Evolutionary conservation across 53 echinoderm and acorn worm species (phyloP).

Genomic region (Mesocentrotus franciscanus): DNA sequence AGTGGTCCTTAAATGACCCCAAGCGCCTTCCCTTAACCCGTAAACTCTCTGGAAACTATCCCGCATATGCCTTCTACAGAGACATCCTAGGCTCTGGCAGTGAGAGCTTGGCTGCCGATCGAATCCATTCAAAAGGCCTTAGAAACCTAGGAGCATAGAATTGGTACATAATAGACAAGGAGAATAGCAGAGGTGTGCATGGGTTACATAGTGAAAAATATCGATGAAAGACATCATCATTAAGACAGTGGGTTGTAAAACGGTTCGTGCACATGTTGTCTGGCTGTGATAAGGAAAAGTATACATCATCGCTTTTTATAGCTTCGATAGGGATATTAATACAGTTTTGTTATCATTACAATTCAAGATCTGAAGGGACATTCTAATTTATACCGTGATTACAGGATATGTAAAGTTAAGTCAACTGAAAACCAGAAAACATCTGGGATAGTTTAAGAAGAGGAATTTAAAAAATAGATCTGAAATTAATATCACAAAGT

Average conservation of each 20-base stretch:
- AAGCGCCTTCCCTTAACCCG: constrained; percentile 26
- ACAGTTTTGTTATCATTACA: not conserved
- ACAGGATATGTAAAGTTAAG: too few relatives aligned
- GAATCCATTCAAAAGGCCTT: constrained; percentile 30
- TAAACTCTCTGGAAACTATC: not conserved
- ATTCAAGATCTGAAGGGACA: not conserved
- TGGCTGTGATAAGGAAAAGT: not conserved
- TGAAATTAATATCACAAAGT: too few relatives aligned
- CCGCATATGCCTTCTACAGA: not conserved
- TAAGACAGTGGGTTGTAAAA: not conserved
- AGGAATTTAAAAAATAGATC: too few relatives aligned
- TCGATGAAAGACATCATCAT: not conserved
- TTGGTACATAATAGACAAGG: constrained; percentile 22
- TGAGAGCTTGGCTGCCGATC: not conserved
- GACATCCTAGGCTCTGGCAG: not conserved
- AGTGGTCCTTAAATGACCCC: constrained; percentile 47
- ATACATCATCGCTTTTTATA: not conserved
- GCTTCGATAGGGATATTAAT: not conserved
- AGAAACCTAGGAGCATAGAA: constrained; percentile 2
- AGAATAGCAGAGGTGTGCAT: not conserved
- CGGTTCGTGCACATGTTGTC: not conserved
- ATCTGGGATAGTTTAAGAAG: too few relatives aligned
- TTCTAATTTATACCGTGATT: too few relatives aligned
- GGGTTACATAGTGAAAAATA: not conserved
- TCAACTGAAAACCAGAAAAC: too few relatives aligned